phyloP scores from a whole-genome alignment of 1,140 invertebrate species.

The Plutomurus gul region DNA sequence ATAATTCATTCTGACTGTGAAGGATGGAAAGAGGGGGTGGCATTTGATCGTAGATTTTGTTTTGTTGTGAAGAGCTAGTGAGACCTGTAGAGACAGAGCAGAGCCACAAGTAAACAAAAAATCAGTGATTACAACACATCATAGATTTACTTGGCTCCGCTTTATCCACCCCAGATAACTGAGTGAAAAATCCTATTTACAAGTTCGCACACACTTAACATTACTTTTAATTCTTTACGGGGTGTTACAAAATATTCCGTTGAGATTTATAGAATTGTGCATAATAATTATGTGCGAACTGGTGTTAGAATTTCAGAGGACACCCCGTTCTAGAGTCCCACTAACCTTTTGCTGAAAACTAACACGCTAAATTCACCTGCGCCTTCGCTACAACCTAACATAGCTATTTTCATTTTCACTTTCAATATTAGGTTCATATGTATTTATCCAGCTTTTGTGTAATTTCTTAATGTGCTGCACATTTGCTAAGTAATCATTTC shows the following conservation, averaged over 20 bases:
- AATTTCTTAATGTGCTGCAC: too few relatives aligned
- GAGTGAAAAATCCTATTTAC: too few relatives aligned
- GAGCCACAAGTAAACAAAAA: background rate
- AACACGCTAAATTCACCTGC: background rate
- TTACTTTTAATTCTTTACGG: too few relatives aligned
- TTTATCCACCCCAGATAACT: too few relatives aligned
- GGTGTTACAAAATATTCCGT: too few relatives aligned
- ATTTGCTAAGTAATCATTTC: too few relatives aligned
- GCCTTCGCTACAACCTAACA: background rate
- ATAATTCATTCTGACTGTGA: background rate
- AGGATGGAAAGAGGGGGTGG: background rate
- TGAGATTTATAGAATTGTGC: too few relatives aligned
- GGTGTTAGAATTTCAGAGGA: too few relatives aligned
- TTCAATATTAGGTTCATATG: background rate
- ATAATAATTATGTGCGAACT: too few relatives aligned
- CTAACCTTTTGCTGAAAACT: slow-evolving; percentile 1
- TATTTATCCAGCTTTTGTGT: background rate
- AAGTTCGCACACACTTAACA: too few relatives aligned
- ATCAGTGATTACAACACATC: background rate
- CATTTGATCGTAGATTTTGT: background rate
- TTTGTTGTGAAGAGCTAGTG: background rate
- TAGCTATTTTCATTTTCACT: background rate
- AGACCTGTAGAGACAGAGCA: background rate
- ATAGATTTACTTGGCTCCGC: background rate
- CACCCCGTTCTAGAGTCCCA: background rate